phyloP scores from a whole-genome alignment of 1,140 invertebrate genomes.

The Meteorus sp. region DNA sequence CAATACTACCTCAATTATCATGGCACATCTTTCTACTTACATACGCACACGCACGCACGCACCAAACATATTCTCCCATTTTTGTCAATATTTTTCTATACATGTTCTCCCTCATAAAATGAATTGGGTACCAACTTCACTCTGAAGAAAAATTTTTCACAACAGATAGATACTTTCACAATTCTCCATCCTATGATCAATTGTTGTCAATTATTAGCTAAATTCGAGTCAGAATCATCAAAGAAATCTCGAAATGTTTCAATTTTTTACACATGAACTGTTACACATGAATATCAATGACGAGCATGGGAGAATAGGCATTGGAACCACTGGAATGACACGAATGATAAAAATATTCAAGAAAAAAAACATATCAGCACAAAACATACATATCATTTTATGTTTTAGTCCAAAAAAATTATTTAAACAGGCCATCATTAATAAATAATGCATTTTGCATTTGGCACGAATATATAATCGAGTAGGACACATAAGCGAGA shows the following conservation, averaged over 20 bases:
- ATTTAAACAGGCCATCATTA: constrained; percentile 5
- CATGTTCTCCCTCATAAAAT: no score
- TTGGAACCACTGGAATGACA: neutral
- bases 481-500: neutral
- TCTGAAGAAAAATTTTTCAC: no score
- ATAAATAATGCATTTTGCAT: constrained; percentile 25
- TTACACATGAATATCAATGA: constrained; percentile 3
- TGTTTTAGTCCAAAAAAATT: neutral
- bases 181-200: no score
- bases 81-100: no score
- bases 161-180: no score
- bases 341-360: no score
- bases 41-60: constrained; percentile 25
- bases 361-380: neutral
- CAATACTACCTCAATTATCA: constrained; percentile 4
- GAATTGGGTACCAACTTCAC: neutral
- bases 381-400: neutral
- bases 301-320: neutral
- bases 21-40: constrained; percentile 19
- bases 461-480: constrained; percentile 16
- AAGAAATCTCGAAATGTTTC: no score
- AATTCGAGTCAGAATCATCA: no score
- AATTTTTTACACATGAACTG: no score
- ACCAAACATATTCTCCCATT: neutral
- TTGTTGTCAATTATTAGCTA: no score